Conservation (phyloP, 2,797 vertebrate species). For the Orestias chungarensis region DNA sequence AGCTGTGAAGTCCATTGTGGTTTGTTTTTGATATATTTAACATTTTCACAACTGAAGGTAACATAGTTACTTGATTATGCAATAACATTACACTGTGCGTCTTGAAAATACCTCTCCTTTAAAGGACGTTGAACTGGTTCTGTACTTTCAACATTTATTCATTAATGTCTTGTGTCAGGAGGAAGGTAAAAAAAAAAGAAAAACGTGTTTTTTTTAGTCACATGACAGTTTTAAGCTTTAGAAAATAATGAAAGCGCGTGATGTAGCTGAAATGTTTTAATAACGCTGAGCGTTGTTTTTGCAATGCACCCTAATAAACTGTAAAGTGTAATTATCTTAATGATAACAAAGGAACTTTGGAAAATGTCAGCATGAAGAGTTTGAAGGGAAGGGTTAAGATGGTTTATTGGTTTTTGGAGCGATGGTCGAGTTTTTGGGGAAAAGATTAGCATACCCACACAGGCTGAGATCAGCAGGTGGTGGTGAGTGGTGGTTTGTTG, state of each 20-base stretch:
- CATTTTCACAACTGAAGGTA: no score
- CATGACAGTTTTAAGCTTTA: not conserved
- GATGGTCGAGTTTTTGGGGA: not conserved
- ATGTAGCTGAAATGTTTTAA: no score
- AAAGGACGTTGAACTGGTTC: not conserved
- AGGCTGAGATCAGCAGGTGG: not conserved
- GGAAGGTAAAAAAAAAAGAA: not conserved
- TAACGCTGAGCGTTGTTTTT: not conserved
- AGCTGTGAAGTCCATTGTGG: no score
- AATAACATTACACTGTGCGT: no score
- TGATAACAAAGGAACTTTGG: not conserved
- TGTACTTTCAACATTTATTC: not conserved
- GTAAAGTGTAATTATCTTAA: not conserved
- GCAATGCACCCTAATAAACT: not conserved
- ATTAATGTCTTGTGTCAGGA: not conserved
- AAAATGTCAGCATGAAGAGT: not conserved
- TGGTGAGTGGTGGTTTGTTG: not conserved
- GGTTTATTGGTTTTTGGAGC: not conserved
- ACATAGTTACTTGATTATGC: no score
- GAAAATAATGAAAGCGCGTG: no score
- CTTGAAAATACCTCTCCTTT: not conserved
- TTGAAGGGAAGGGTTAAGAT: not conserved
- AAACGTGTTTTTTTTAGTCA: not conserved
- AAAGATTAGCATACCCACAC: not conserved
- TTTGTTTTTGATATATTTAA: no score